These are phyloP conservation scores for Mesoligia furuncula DNA, from an alignment of 2,888 invertebrate genomes.

Conservation along the genomic window DNA sequence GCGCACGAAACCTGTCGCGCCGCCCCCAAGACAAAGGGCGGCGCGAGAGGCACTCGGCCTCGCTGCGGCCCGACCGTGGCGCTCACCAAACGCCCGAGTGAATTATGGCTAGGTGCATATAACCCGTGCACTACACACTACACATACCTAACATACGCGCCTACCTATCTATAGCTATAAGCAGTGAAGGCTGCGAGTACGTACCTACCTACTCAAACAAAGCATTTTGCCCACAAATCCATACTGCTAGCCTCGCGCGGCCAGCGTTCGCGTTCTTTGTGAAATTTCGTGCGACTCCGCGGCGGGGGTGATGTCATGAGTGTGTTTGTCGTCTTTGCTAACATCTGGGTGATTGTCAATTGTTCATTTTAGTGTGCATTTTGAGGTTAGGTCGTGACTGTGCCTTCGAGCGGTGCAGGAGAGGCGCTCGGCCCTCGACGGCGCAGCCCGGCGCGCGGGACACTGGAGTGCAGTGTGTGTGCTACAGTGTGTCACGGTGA, in stretches of 20 bases:
- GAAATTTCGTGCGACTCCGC: slow-evolving; percentile 76
- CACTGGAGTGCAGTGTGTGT: slow-evolving; percentile 71
- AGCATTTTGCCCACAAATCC: slow-evolving; percentile 88
- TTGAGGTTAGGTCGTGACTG: slow-evolving; percentile 88
- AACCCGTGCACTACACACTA: slow-evolving; percentile 77
- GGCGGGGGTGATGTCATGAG: slow-evolving; percentile 80
- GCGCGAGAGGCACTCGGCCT: slow-evolving; percentile 76
- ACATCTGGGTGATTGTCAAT: slow-evolving; percentile 86
- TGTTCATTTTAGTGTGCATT: slow-evolving; percentile 82
- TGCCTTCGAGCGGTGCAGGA: slow-evolving; percentile 69
- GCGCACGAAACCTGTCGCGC: slow-evolving; percentile 83
- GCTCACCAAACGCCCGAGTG: slow-evolving; percentile 77
- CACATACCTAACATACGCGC: slow-evolving; percentile 81
- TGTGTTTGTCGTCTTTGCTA: slow-evolving; percentile 77
- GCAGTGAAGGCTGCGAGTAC: slow-evolving; percentile 88
- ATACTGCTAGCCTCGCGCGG: slow-evolving; percentile 79
- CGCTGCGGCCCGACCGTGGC: slow-evolving; percentile 75
- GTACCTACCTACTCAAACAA: slow-evolving; percentile 88
- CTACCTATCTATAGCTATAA: slow-evolving; percentile 82
- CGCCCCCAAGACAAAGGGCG: slow-evolving; percentile 84
- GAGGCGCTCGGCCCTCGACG: slow-evolving; percentile 52
- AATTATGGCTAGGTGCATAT: slow-evolving; percentile 85
- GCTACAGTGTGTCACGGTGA: slow-evolving; percentile 70
- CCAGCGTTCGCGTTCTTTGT: slow-evolving; percentile 81
- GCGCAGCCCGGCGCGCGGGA: slow-evolving; percentile 33